These are phyloP conservation scores for Andrena trimmerana DNA, from an alignment of 2,888 invertebrate genomes.

Conservation along the genomic window DNA sequence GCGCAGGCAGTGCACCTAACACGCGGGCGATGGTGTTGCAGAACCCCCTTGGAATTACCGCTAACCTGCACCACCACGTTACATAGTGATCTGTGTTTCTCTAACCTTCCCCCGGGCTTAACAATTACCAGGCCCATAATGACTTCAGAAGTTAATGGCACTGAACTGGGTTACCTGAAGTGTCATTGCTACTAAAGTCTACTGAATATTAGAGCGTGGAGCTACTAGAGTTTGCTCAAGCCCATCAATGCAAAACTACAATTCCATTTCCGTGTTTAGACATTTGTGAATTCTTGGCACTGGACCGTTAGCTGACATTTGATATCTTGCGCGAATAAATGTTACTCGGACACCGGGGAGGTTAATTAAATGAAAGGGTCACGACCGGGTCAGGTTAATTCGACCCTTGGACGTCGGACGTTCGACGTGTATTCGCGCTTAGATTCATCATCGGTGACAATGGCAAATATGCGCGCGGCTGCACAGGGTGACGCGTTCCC, in stretches of 20 bases:
- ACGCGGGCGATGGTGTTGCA: slow-evolving; percentile 24
- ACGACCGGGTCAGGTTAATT: slow-evolving; percentile 14
- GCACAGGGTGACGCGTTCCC: slow-evolving; percentile 41
- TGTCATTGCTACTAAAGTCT: slow-evolving; percentile 4
- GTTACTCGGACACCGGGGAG: background rate
- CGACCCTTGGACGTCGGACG: slow-evolving; percentile 34
- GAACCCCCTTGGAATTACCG: slow-evolving; percentile 50
- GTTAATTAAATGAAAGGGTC: slow-evolving; percentile 34
- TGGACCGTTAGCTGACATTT: background rate
- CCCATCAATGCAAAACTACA: slow-evolving; percentile 1
- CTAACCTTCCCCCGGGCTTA: slow-evolving; percentile 15
- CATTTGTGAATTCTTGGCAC: too few species aligned
- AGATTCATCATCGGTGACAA: slow-evolving; percentile 56
- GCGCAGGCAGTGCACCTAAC: slow-evolving; percentile 38
- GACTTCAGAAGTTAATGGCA: slow-evolving; percentile 36
- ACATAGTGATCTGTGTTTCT: slow-evolving; percentile 29
- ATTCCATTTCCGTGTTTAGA: background rate
- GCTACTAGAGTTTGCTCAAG: slow-evolving; percentile 8
- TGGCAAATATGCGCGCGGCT: slow-evolving; percentile 40
- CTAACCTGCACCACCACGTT: slow-evolving; percentile 29
- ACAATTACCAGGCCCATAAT: slow-evolving; percentile 39
- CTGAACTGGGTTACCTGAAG: slow-evolving; percentile 39
- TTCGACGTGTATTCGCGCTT: slow-evolving; percentile 31
- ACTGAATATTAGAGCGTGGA: slow-evolving; percentile 7
- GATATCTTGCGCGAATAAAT: background rate